Evolutionary conservation across 2,888 invertebrate species (phyloP).

Genomic region (Uloborus plumipes): DNA sequence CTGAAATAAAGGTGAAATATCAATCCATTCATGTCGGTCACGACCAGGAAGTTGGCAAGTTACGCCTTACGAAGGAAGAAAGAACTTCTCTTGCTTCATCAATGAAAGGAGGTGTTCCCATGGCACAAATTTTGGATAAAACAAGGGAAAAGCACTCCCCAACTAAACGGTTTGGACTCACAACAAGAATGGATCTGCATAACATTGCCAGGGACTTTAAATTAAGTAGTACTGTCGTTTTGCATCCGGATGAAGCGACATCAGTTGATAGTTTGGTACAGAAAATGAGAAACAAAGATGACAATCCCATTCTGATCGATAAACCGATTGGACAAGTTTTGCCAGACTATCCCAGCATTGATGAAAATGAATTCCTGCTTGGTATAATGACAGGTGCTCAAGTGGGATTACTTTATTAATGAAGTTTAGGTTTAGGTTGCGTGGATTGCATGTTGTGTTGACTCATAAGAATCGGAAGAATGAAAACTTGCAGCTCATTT

Average conservation of each 20-base stretch:
- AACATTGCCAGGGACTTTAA: background rate
- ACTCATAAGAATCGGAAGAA: too few species aligned
- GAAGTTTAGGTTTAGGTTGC: background rate
- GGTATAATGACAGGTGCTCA: conserved; percentile 7
- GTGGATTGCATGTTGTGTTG: too few species aligned
- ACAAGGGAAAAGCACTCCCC: background rate
- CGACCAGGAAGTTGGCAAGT: background rate
- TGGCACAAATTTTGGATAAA: background rate
- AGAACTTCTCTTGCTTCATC: background rate
- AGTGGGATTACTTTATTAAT: conserved; percentile 5
- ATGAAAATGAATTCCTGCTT: background rate
- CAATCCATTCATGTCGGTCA: conserved; percentile 12
- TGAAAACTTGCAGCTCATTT: too few species aligned
- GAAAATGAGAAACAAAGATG: conserved; percentile 7
- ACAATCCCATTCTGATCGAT: conserved; percentile 2
- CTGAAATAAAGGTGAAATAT: conserved; percentile 7
- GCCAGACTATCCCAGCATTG: background rate
- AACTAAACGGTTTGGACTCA: background rate
- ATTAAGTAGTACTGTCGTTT: background rate
- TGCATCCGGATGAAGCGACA: conserved; percentile 2
- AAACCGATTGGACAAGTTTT: conserved; percentile 1
- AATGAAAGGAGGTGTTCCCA: background rate
- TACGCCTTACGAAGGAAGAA: background rate
- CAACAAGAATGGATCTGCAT: background rate
- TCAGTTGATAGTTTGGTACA: conserved; percentile 11